Evolutionary conservation across 1,140 invertebrate species (phyloP), one percentile per base, ranked within the genome.

Genomic region (Eupeodes corollae): DNA sequence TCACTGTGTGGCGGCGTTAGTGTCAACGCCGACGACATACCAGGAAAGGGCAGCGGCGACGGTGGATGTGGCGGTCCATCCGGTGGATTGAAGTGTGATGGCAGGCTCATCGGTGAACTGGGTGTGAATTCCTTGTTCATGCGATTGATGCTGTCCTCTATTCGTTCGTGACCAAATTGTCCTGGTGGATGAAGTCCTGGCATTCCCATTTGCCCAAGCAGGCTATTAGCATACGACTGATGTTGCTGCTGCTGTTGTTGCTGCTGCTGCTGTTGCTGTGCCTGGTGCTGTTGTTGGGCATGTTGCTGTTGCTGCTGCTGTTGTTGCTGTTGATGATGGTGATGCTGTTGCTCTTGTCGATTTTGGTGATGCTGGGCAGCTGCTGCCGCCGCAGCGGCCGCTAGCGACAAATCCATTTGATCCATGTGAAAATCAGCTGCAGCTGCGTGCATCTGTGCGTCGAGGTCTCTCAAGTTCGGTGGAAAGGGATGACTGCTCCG

Each of bases 1-100:
- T 84, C 73, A 80, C 80, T 83, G 53, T 75, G 82, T 30, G 84
- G 84, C 54, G 84, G 83, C 38, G 83, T 85, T 51, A 88, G 70
- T 18, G 84, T 78, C 49, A 88, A 67, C 6, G 83, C 80, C 31
- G 85, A 80, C 2, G 83, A 78, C 70, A 86, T 70, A 41, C 77
- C 77, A 40, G 79, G 78, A 55, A 79, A 80, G 41, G 76, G 74
- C 56, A 80, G 70, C 53, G 79, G 77, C 49, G 78, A 78, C 48
- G 75, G 72, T 64, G 73, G 61, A 61, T 73, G 59, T 45, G 60
- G 64, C 46, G 56, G 57, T 40, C 64, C 64, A 47, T 67, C 66
- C 40, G 55, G 57, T 32, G 58, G 56, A 57, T 57, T 58, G 34
- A 60, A 68, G 46, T 66, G 67, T n/a, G 62, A 54, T 21, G 63